These are phyloP conservation scores for Acridotheres tristis DNA, from an alignment of 2,797 vertebrate genomes.

Conservation along the genomic window DNA sequence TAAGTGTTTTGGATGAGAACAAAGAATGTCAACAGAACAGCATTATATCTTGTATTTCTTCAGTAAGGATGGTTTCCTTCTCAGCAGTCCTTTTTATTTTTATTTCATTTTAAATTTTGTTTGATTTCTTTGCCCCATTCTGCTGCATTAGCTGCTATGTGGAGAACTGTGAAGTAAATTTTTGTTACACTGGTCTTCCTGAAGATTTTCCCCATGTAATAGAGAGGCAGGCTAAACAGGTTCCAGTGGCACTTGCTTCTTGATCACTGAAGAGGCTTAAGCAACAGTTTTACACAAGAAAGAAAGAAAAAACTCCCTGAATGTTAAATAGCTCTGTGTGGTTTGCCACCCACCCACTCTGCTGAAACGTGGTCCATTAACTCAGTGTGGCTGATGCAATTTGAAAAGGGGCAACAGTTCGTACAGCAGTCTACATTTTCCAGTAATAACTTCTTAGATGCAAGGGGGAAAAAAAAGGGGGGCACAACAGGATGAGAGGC, in stretches of 20 bases:
- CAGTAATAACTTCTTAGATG: neutral
- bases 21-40: neutral
- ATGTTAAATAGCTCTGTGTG: neutral
- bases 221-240: neutral
- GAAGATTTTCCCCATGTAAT: neutral
- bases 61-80: neutral
- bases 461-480: neutral
- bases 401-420: neutral
- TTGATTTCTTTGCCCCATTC: neutral
- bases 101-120: neutral
- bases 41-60: neutral
- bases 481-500: neutral
- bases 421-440: neutral
- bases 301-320: neutral
- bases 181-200: neutral
- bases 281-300: neutral
- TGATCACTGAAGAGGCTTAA: neutral
- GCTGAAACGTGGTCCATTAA: conserved; percentile 21
- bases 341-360: neutral
- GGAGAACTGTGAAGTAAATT: neutral
- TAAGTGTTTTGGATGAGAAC: neutral
- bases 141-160: neutral
- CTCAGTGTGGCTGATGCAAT: neutral
- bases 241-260: neutral
- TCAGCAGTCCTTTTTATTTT: neutral